Conservation (phyloP, 2,113 vertebrate genomes). For the Lophius piscatorius region DNA sequence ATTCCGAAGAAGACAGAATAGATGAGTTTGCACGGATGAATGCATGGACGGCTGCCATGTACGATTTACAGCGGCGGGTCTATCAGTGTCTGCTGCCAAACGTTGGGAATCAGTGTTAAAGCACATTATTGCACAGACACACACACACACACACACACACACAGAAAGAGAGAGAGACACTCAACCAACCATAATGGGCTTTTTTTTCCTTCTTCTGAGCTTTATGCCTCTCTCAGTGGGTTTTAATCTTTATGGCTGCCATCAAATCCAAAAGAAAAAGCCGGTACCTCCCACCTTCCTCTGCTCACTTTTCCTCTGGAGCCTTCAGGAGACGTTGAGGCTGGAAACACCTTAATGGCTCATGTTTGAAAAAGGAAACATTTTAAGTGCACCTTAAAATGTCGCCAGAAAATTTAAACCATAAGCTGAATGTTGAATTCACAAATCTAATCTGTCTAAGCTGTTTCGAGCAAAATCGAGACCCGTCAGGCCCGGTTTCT, state of each 20-base stretch:
- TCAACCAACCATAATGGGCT: slow-evolving; percentile 31
- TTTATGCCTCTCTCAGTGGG: slow-evolving; percentile 28
- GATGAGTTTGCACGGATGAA: slow-evolving; percentile 52
- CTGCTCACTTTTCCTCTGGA: background rate
- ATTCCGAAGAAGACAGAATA: slow-evolving; percentile 21
- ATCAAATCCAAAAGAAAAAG: slow-evolving; percentile 29
- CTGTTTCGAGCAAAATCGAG: no score
- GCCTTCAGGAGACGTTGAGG: slow-evolving; percentile 1
- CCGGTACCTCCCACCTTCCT: slow-evolving; percentile 24
- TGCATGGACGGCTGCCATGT: slow-evolving; percentile 28
- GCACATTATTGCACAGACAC: slow-evolving; percentile 3
- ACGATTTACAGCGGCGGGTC: slow-evolving; percentile 35
- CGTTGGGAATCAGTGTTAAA: slow-evolving; percentile 30
- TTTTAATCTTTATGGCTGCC: slow-evolving; percentile 35
- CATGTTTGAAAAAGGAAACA: slow-evolving; percentile 9
- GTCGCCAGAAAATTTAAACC: no score
- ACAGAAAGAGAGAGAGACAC: slow-evolving; percentile 7
- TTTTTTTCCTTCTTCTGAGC: no score
- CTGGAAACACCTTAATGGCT: no score
- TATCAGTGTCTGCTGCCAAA: slow-evolving; percentile 38
- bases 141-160: slow-evolving; percentile 17
- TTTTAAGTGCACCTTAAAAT: slow-evolving; percentile 28
- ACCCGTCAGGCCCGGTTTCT: no score
- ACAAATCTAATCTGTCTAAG: no score
- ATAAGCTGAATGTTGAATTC: slow-evolving; percentile 11